Conservation (phyloP, 2,113 vertebrate genomes). For the Orycteropus afer region DNA sequence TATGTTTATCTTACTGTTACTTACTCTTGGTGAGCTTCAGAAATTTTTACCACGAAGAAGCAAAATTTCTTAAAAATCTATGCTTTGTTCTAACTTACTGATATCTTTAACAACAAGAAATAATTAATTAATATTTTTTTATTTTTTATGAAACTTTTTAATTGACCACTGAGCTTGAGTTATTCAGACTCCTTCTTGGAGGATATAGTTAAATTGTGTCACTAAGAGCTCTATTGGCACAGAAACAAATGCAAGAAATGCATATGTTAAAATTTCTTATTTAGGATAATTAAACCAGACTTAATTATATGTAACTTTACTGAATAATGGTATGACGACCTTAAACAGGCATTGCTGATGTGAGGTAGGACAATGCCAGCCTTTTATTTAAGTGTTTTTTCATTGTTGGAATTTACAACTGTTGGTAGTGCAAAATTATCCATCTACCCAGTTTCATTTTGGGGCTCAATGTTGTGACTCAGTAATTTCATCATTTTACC, state of each 20-base stretch:
- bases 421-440: constrained; percentile 31
- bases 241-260: constrained; percentile 22
- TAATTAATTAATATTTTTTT: background rate
- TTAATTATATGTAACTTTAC: background rate
- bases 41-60: background rate
- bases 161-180: constrained; percentile 7
- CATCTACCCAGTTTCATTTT: background rate
- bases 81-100: background rate
- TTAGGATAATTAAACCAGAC: constrained; percentile 17
- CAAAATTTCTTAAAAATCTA: background rate
- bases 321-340: background rate
- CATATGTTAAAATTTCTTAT: constrained; percentile 5
- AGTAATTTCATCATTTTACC: constrained; percentile 32
- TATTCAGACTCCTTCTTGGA: background rate
- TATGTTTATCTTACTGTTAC: background rate
- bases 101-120: background rate
- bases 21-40: background rate
- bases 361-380: background rate
- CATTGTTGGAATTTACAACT: constrained; percentile 4
- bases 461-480: background rate
- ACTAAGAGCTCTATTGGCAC: constrained; percentile 2
- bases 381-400: background rate
- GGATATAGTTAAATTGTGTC: constrained; percentile 24
- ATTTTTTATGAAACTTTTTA: constrained; percentile 3
- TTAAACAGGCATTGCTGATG: background rate